Conservation (phyloP, 2,888 invertebrate genomes). For the Plagiodera versicolora region DNA sequence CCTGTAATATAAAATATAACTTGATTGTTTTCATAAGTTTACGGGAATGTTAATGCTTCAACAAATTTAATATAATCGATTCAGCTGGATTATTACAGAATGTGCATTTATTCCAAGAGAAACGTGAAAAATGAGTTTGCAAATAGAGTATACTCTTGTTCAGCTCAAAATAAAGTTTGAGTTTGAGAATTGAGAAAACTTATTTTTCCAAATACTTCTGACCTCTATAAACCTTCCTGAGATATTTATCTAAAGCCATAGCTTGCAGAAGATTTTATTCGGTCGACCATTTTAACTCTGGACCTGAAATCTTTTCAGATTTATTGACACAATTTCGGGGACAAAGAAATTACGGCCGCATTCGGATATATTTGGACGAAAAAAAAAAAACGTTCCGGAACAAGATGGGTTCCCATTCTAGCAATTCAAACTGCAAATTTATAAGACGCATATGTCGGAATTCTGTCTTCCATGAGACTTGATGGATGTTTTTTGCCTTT, state of each 20-base stretch:
- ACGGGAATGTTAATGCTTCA: too few species aligned
- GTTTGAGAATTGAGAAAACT: too few species aligned
- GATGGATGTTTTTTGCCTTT: background rate
- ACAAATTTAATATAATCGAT: too few species aligned
- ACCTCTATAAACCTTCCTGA: constrained; percentile 12
- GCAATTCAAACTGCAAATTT: background rate
- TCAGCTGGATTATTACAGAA: too few species aligned
- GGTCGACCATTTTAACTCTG: constrained; percentile 20
- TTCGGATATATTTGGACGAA: constrained; percentile 3
- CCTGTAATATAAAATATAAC: too few species aligned
- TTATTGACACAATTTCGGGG: constrained; percentile 27
- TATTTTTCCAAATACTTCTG: constrained; percentile 12
- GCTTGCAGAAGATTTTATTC: constrained; percentile 23
- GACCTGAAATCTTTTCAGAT: constrained; percentile 26
- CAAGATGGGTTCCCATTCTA: background rate
- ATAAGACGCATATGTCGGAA: background rate
- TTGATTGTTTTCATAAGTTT: too few species aligned
- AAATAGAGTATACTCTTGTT: too few species aligned
- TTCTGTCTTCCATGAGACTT: background rate
- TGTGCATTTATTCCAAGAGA: too few species aligned
- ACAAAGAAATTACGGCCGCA: constrained; percentile 24
- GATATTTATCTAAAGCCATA: constrained; percentile 26
- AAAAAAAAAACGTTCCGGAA: constrained; percentile 1
- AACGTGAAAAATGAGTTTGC: too few species aligned
- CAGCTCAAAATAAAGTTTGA: too few species aligned